Evolutionary conservation across 2,888 invertebrate species (phyloP), one percentile per base, ranked within the genome.

Genomic region (Agriopis aurantiaria): DNA sequence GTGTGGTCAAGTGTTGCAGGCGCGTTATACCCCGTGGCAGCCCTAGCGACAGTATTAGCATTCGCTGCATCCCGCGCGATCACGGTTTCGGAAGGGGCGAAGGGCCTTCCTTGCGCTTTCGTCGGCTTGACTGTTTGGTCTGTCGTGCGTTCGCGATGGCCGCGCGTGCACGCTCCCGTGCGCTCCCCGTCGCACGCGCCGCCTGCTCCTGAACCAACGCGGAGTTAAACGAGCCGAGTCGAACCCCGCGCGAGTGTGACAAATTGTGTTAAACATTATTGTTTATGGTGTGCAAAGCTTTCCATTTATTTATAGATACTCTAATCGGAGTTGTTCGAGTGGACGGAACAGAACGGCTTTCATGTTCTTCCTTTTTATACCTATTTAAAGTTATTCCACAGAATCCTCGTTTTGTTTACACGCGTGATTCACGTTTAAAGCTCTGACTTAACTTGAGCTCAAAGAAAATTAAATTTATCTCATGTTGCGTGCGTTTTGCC

Each of bases 1-100:
- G 62, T 14, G 17, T 55, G 67, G 67, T 71, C 69, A 75, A 61
- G 67, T 71, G 69, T 65, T 72, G 64, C 43, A 68, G 61, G 72
- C 70, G 48, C 66, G 67, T 64, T 23, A 65, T 48, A 57, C 51
- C 33, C 11, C 61, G 78, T 43, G 81, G 75, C 86, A 87, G 79
- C 87, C 86, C 86, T 86, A 83, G 74, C 71, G 68, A 53, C 52
- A 52, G 86, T 88, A 88, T 91, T 90, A 90, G 87, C 88, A 90
- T 90, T 90, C 84, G 85, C 90, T 92, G 92, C 91, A 93, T 93
- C 92, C 89, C 90, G 86, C 87, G 88, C 90, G 92, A 89, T 90
- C 91, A 92, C 87, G 87, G 89, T 87, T 89, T 91, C 91, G 90
- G 92, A 92, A 92, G 92, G 93, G 93, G 90, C 90, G 88, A 89